Evolutionary conservation across 2,888 invertebrate genomes (phyloP), one percentile per base, ranked within the genome.

Genomic region (Parascotia fuliginaria): DNA sequence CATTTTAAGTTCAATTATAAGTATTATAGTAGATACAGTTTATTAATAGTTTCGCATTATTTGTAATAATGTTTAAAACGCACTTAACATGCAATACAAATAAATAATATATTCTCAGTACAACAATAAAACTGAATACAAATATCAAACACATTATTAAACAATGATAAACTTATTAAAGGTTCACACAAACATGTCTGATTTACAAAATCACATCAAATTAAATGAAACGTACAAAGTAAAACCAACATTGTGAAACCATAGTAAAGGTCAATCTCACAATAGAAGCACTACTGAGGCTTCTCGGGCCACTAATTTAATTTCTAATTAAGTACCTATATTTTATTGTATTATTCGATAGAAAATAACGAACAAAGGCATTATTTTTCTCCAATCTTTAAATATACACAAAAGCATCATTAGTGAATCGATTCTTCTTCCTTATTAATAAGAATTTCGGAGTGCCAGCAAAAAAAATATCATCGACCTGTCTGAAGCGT

Each of bases 211-310:
- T 57, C 54, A 65, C 42, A 60, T 61, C 67, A 67, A 65, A 70
- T 69, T 53, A 50, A 62, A 67, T 57, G 48, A 67, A 61, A 63
- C 53, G 52, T 65, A 71, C 64, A 70, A 74, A 70, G 60, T 57
- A 51, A 58, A 52, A 62, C 64, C 55, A 61, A 72, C 73, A 68
- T 70, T 61, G 64, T 55, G 87, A 87, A 84, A 65, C 87, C 88
- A 42, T 85, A 87, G 63, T 42, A 75, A 73, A 58, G 69, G 69
- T 70, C 68, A 69, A 83, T 79, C 75, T 77, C 67, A 73, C 75
- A 74, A 75, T 76, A 73, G 65, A 57, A 40, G 54, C 52, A 64
- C 54, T 74, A 13, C 33, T 81, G 75, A 0, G 88, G 83, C 71
- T 87, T 87, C 82, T 43, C 46, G 27, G 44, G 43, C 54, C 47